These are phyloP conservation scores for Empis stercorea DNA, from an alignment of 2,888 invertebrate species.

Conservation along the genomic window DNA sequence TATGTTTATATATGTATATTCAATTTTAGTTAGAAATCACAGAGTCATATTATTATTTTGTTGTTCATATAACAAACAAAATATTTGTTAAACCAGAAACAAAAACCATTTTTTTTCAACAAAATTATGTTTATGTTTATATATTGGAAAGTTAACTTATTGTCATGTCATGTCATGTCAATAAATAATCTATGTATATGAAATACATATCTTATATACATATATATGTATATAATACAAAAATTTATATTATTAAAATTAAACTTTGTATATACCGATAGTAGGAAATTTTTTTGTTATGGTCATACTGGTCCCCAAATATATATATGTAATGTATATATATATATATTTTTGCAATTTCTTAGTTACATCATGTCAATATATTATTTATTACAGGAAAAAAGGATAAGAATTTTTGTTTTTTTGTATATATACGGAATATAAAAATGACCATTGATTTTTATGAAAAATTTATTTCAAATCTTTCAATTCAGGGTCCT, in stretches of 20 bases:
- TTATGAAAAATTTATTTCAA: too few relatives aligned
- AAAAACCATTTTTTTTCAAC: background rate
- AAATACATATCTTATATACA: background rate
- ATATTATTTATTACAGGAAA: too few relatives aligned
- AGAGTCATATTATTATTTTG: background rate
- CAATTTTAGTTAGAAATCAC: background rate
- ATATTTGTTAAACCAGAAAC: background rate
- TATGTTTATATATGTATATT: background rate
- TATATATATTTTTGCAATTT: background rate
- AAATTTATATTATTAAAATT: background rate
- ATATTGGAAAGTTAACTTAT: background rate
- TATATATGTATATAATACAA: background rate
- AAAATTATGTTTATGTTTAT: background rate
- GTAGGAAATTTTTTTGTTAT: too few relatives aligned
- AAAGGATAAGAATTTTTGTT: too few relatives aligned
- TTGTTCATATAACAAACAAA: too few relatives aligned
- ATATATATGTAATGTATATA: background rate
- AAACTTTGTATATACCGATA: too few relatives aligned
- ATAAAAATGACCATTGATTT: too few relatives aligned
- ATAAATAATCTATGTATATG: background rate
- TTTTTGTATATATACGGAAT: too few relatives aligned
- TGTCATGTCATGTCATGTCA: conserved; percentile 1
- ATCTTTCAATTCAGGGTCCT: too few relatives aligned
- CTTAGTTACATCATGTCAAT: too few relatives aligned
- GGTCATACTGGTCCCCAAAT: background rate